phyloP scores from a whole-genome alignment of 1,140 invertebrate species.

The Archegozetes longisetosus region DNA sequence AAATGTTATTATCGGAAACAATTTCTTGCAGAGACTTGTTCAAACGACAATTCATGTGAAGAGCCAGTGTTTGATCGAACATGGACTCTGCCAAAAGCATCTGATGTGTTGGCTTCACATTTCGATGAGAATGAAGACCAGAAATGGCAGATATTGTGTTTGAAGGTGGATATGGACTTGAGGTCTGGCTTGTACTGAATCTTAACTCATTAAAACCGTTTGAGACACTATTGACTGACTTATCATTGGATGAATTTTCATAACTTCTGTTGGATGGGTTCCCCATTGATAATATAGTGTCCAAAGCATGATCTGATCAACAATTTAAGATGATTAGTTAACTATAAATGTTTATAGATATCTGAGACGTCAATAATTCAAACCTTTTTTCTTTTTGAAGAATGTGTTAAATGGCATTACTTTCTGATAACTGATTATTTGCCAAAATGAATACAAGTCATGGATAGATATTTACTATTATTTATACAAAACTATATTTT shows the following conservation, averaged over 20 bases:
- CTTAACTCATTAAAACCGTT: neutral
- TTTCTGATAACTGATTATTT: too few species aligned
- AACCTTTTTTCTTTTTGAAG: too few species aligned
- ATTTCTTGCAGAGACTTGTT: constrained; percentile 46
- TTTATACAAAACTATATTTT: too few species aligned
- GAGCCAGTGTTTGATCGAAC: constrained; percentile 15
- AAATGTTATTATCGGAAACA: constrained; percentile 46
- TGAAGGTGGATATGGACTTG: neutral
- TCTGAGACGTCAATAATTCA: too few species aligned
- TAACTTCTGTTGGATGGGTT: neutral
- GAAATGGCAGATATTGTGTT: constrained; percentile 2
- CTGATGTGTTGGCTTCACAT: constrained; percentile 11
- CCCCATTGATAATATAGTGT: neutral
- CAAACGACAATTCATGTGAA: constrained; percentile 24
- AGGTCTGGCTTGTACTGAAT: neutral
- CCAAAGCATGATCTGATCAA: too few species aligned
- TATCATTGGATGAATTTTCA: neutral
- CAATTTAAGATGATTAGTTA: too few species aligned
- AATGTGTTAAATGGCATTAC: too few species aligned
- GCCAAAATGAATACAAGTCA: too few species aligned
- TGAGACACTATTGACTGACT: neutral
- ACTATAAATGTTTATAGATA: too few species aligned
- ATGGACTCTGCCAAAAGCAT: constrained; percentile 19
- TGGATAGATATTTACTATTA: too few species aligned
- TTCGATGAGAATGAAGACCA: constrained; percentile 12